Percentiles rank a stretch among this genome's conserved stretches.
phyloP scores from a whole-genome alignment of 2,113 vertebrate genomes.

The Polyodon spathula region DNA sequence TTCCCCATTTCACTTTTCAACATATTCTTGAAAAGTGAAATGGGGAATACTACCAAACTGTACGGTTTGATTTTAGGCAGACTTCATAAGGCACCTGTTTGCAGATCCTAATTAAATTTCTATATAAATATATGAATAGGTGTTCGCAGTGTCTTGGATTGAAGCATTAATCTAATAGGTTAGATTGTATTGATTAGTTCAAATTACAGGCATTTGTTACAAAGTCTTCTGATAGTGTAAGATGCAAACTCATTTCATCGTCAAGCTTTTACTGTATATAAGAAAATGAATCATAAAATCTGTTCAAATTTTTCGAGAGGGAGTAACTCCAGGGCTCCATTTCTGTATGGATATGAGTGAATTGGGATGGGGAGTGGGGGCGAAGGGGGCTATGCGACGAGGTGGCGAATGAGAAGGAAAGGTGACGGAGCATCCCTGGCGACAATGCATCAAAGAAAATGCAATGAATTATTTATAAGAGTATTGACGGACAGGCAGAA shows the following conservation, averaged over 20 bases:
- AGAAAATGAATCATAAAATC: too few relatives aligned
- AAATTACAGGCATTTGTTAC: too few relatives aligned
- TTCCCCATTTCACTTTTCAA: too few relatives aligned
- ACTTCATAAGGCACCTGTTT: constrained; percentile 59
- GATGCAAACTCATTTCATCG: too few relatives aligned
- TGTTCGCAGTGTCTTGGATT: too few relatives aligned
- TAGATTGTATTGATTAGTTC: too few relatives aligned
- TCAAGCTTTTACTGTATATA: too few relatives aligned
- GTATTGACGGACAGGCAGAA: constrained; percentile 40
- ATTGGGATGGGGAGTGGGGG: constrained; percentile 26
- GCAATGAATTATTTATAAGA: constrained; percentile 45
- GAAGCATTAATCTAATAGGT: too few relatives aligned
- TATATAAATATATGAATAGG: neutral
- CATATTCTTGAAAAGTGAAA: too few relatives aligned
- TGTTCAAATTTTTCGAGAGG: too few relatives aligned
- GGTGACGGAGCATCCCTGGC: constrained; percentile 13
- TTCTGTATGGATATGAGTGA: constrained; percentile 22
- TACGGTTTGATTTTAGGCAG: neutral
- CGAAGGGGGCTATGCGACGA: constrained; percentile 27
- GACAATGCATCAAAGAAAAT: constrained; percentile 38
- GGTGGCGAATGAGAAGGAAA: constrained; percentile 41
- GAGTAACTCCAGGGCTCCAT: constrained; percentile 25
- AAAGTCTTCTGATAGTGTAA: too few relatives aligned
- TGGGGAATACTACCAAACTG: too few relatives aligned
- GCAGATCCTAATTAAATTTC: constrained; percentile 53